Percentiles rank a stretch among this genome's conserved stretches.
Conservation (phyloP, 1,140 invertebrate species). For the Drosophila subobscura region DNA sequence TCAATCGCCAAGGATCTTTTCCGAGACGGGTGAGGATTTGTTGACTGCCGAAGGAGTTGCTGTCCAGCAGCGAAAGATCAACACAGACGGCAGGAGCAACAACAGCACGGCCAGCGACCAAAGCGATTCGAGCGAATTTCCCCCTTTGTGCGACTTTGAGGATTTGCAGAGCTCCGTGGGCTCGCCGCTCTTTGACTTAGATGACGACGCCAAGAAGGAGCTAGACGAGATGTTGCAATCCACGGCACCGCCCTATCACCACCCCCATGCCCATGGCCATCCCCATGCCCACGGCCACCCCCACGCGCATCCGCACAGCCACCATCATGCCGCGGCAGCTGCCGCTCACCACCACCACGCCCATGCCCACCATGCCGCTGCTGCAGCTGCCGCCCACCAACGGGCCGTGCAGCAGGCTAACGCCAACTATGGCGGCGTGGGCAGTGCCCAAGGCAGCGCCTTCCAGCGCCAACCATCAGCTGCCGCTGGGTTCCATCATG, state of each 20-base stretch:
- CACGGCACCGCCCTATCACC: conserved; percentile 71
- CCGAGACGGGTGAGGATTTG: conserved; percentile 68
- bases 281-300: conserved; percentile 44
- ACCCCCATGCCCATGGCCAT: conserved; percentile 52
- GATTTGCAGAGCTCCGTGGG: conserved; percentile 73
- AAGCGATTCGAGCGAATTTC: conserved; percentile 39
- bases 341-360: conserved; percentile 48
- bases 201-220: conserved; percentile 83
- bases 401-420: conserved; percentile 63
- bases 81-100: conserved; percentile 18
- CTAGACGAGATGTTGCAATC: conserved; percentile 83
- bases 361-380: conserved; percentile 55
- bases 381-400: conserved; percentile 51
- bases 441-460: conserved; percentile 74
- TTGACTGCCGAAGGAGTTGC: conserved; percentile 19
- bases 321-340: conserved; percentile 32
- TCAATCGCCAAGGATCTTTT: conserved; percentile 32
- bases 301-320: conserved; percentile 44
- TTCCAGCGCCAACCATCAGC: conserved; percentile 72
- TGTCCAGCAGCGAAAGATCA: conserved; percentile 15
- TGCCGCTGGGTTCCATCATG: conserved; percentile 77
- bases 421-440: conserved; percentile 60
- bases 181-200: conserved; percentile 82
- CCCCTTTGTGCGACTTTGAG: conserved; percentile 57
- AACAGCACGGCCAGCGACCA: conserved; percentile 13